Evolutionary conservation across 2,888 invertebrate genomes (phyloP).

Genomic region (Coenonympha arcania): DNA sequence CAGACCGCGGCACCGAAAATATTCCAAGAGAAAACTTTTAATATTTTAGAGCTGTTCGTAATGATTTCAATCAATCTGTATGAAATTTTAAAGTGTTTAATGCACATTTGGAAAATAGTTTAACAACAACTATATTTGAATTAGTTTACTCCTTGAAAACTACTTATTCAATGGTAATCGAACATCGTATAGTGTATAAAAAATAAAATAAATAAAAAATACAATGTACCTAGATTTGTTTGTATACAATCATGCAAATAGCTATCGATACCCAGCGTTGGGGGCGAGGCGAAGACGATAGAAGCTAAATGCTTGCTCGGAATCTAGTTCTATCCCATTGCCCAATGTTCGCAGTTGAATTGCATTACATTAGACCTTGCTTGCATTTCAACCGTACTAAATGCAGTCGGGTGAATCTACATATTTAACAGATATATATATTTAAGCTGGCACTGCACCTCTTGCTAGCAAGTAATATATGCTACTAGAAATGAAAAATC

Average conservation of each 20-base stretch:
- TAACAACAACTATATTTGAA: no score
- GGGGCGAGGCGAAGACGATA: constrained; percentile 39
- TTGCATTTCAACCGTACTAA: constrained; percentile 48
- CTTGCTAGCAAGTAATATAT: constrained; percentile 1
- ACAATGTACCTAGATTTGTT: background rate
- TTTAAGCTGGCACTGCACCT: constrained; percentile 10
- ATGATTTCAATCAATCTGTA: no score
- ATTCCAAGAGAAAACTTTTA: constrained; percentile 10
- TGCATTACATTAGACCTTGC: constrained; percentile 63
- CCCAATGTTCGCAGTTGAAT: constrained; percentile 52
- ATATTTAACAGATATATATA: constrained; percentile 24
- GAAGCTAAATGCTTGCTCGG: constrained; percentile 56
- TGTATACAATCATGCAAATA: constrained; percentile 5
- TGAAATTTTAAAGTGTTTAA: no score
- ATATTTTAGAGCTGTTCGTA: no score
- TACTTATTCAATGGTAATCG: no score
- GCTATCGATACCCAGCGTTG: constrained; percentile 25
- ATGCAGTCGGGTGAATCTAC: constrained; percentile 26
- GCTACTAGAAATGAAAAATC: no score
- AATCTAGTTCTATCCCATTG: constrained; percentile 56
- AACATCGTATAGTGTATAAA: no score
- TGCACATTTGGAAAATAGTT: no score
- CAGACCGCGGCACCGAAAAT: constrained; percentile 1
- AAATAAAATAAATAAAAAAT: constrained; percentile 3
- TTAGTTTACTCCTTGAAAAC: no score